Percentiles rank a stretch among this genome's conserved stretches.
These are phyloP conservation scores for Brotula barbata DNA, from an alignment of 2,797 vertebrate species.

Conservation along the genomic window DNA sequence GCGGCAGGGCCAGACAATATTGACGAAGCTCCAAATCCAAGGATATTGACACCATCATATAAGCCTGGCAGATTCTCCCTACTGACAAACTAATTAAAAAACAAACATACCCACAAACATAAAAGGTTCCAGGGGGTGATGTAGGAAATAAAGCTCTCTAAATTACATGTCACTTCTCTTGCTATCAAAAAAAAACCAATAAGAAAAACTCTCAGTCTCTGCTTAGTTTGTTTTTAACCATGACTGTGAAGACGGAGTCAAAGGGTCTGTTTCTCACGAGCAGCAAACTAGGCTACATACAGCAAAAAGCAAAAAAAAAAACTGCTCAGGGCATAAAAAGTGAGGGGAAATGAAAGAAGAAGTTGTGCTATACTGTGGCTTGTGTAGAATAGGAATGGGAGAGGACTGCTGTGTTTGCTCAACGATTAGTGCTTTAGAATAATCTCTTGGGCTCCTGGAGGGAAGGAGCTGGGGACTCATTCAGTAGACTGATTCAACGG, in stretches of 20 bases:
- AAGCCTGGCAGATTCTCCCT: constrained; percentile 74
- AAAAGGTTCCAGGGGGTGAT: constrained; percentile 80
- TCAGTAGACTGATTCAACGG: constrained; percentile 98
- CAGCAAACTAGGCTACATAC: constrained; percentile 70
- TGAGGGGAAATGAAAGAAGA: constrained; percentile 73
- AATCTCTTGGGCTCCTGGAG: constrained; percentile 98
- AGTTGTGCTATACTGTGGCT: constrained; percentile 93
- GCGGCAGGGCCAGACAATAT: constrained; percentile 79
- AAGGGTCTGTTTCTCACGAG: constrained; percentile 74
- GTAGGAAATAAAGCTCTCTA: constrained; percentile 80
- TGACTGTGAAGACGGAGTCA: constrained; percentile 51
- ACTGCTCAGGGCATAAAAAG: constrained; percentile 66
- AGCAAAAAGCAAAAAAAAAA: constrained; percentile 68
- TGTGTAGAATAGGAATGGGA: constrained; percentile 92
- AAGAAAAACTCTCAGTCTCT: constrained; percentile 57
- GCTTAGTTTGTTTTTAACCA: constrained; percentile 61
- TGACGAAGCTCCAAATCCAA: constrained; percentile 80
- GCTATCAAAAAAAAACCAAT: constrained; percentile 63
- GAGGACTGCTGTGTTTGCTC: constrained; percentile 99
- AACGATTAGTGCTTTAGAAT: constrained; percentile 99
- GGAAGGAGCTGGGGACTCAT: constrained; percentile 96
- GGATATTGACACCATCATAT: constrained; percentile 82
- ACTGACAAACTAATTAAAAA: constrained; percentile 85
- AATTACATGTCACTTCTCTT: constrained; percentile 80
- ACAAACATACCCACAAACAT: constrained; percentile 80